phyloP scores from a whole-genome alignment of 2,797 vertebrate species.

The Syndactyla subalaris region DNA sequence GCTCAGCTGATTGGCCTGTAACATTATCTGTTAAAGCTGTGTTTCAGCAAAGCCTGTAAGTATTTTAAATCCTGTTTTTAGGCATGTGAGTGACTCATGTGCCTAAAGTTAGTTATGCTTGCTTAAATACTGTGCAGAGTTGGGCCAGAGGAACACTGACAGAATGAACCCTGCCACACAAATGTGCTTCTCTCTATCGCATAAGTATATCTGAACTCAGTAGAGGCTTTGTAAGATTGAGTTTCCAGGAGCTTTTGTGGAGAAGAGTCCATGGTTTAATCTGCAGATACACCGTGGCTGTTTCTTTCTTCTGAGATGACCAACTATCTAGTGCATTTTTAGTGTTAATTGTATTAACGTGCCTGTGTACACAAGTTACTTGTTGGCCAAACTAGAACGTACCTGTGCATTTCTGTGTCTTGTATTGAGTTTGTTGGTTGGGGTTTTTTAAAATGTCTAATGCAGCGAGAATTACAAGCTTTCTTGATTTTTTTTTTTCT shows the following conservation, averaged over 20 bases:
- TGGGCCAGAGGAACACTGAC: neutral
- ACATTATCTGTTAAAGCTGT: neutral
- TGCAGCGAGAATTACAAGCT: neutral
- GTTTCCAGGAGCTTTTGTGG: neutral
- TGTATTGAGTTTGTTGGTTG: neutral
- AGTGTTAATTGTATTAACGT: neutral
- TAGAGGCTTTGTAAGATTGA: neutral
- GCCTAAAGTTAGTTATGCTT: neutral
- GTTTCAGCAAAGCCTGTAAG: neutral
- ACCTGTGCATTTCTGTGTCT: neutral
- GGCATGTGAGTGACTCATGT: neutral
- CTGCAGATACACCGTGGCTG: neutral
- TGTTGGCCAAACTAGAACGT: neutral
- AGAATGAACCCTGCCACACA: neutral
- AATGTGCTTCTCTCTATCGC: neutral
- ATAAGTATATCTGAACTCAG: neutral
- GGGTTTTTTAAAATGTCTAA: neutral
- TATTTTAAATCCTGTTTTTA: slow-evolving; percentile 19
- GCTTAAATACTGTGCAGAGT: neutral
- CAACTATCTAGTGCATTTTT: neutral
- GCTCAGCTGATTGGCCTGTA: neutral
- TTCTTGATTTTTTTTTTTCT: neutral
- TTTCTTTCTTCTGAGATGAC: neutral
- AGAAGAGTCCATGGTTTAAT: neutral
- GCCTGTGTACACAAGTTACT: neutral